Evolutionary conservation across 1,140 invertebrate genomes (phyloP), one percentile per base, ranked within the genome.

Genomic region (Drosophila biarmipes): DNA sequence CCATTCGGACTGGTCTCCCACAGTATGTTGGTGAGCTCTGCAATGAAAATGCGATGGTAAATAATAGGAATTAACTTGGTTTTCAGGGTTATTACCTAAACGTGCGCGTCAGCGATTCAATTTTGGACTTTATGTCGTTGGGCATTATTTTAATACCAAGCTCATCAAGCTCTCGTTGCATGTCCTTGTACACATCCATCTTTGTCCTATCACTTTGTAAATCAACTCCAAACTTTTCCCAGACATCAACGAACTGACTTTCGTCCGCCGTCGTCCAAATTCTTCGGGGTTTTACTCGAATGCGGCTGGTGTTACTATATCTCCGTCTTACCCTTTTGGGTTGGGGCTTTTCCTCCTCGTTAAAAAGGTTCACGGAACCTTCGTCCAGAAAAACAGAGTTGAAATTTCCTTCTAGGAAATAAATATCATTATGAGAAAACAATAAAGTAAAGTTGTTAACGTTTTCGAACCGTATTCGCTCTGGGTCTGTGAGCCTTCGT

Each of bases 51-150:
- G n/a, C n/a, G n/a, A n/a, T n/a, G 8, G 14, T 35, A 2, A 19
- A 38, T 17, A 21, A 35, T 4, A 5, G 8, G 2, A 4, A 6
- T 8, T 15, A 0, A 11, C 11, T 6, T 1, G 4, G 7, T 8
- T 7, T n/a, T 1, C 0, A 12, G 1, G 8, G 1, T n/a, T 6
- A 49, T 75, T 48, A 80, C 78, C 46, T 58, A 31, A 62, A 80
- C 19, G 38, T 53, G 8, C 78, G 72, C 31, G 40, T 72, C 1
- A 80, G 38, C 0, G 66, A 49, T 8, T 66, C 49, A 17, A 76
- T 62, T 75, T 80, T 80, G 0, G 29, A 11, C 7, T 61, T 64
- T 6, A 76, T 66, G 21, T 61, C 68, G 4, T 12, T 15, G 12
- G 64, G 43, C n/a, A 24, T 14, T 7, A 72, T 21, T 0, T 19